phyloP scores from a whole-genome alignment of 2,888 invertebrate species.

The Cheilosia vernalis region DNA sequence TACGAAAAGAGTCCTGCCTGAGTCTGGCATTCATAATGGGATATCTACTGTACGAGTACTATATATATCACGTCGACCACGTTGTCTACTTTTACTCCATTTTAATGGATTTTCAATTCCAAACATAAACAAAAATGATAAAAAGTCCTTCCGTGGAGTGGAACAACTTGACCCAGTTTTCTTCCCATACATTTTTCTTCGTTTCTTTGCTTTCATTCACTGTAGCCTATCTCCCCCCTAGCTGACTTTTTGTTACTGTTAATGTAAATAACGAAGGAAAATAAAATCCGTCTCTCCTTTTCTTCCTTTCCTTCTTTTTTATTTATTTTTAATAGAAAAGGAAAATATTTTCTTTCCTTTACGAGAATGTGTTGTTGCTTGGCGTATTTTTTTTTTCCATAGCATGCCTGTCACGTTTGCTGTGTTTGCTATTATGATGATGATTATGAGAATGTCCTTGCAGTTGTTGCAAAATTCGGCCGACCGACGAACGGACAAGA shows the following conservation, averaged over 20 bases:
- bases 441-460: conserved; percentile 48
- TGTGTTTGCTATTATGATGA: conserved; percentile 18
- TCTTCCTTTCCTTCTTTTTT: conserved; percentile 28
- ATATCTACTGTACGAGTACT: neutral
- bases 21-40: neutral
- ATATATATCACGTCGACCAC: conserved; percentile 19
- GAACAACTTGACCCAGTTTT: conserved; percentile 75
- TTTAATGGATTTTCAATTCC: conserved; percentile 76
- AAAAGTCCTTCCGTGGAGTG: conserved; percentile 74
- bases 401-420: conserved; percentile 53
- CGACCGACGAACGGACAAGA: conserved; percentile 21
- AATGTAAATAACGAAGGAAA: conserved; percentile 41
- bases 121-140: conserved; percentile 72
- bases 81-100: conserved; percentile 53
- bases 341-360: conserved; percentile 51
- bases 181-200: conserved; percentile 25
- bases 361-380: conserved; percentile 32
- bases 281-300: conserved; percentile 14
- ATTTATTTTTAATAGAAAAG: conserved; percentile 66
- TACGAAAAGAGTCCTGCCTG: conserved; percentile 23
- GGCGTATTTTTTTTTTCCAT: conserved; percentile 11
- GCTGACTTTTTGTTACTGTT: conserved; percentile 56
- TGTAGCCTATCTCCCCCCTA: neutral
- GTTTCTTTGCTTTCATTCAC: conserved; percentile 15
- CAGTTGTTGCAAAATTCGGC: conserved; percentile 26